These are phyloP conservation scores for Pissodes strobi DNA, from an alignment of 1,140 invertebrate genomes.

Conservation along the genomic window DNA sequence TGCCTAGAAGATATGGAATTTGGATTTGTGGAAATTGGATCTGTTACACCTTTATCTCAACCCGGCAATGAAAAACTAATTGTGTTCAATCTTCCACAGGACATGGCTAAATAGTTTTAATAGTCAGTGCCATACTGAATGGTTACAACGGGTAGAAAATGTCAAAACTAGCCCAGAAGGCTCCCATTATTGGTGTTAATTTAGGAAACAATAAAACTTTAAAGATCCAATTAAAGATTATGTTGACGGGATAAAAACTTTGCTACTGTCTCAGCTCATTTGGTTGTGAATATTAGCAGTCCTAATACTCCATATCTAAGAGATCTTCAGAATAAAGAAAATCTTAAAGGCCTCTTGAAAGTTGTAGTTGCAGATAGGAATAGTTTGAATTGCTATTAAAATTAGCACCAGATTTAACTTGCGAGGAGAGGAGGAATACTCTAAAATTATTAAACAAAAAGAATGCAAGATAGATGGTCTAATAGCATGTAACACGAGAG, in stretches of 20 bases:
- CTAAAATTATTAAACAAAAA: too few relatives aligned
- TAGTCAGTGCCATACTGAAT: conserved; percentile 85
- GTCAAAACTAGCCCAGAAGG: conserved; percentile 55
- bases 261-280: conserved; percentile 78
- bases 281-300: conserved; percentile 88
- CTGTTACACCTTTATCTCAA: conserved; percentile 92
- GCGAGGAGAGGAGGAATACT: conserved; percentile 77
- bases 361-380: conserved; percentile 70
- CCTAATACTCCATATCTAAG: conserved; percentile 97
- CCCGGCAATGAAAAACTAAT: conserved; percentile 89
- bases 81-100: conserved; percentile 84
- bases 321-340: conserved; percentile 78
- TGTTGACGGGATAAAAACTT: conserved; percentile 77
- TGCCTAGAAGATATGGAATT: conserved; percentile 84
- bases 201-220: conserved; percentile 92
- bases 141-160: conserved; percentile 66
- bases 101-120: conserved; percentile 94
- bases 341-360: conserved; percentile 72
- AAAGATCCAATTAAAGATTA: conserved; percentile 82
- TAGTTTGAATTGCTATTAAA: conserved; percentile 62
- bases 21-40: too few relatives aligned
- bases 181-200: conserved; percentile 79
- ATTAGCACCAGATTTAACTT: too few relatives aligned
- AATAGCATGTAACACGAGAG: conserved; percentile 93
- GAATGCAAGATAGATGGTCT: conserved; percentile 79